Evolutionary conservation across 2,888 invertebrate genomes (phyloP), one percentile per base, ranked within the genome.

Genomic region (Drosophila kanekoi): DNA sequence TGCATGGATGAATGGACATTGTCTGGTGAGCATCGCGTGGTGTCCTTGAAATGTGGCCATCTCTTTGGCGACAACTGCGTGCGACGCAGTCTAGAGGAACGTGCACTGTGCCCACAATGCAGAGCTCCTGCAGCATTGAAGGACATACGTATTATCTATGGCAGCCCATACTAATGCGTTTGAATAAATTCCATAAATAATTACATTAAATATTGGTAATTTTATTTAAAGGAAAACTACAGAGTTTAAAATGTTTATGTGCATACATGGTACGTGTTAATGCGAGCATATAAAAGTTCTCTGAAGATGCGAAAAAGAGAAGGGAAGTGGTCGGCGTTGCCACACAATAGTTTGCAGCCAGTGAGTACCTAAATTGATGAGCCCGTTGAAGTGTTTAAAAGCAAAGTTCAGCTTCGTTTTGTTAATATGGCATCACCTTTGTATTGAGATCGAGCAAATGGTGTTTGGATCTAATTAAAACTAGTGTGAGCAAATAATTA

Each of bases 41-140:
- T 57, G 9, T 45, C 51, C 4, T 41, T 67, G 37, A 10, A 20
- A 1, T 67, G 67, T 57, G 67, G 67, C 6, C 67, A 67, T 52
- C 67, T 63, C 20, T 67, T 67, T 32, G 67, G 64, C 0, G 47
- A 51, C n/a, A 14, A 16, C 0, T 63, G 66, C 28, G 56, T 66
- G 13, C 23, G 23, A 0, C 9, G 40, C 10, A 47, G 11, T 13
- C 49, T 60, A 3, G 0, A 1, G 0, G 35, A 14, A 0, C 20
- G 32, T 3, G 0, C 10, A 2, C 1, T 13, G 4, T 67, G 67
- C 20, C 67, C 67, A 3, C 13, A 51, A 10, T 67, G 67, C 33
- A 18, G 64, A 43, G 47, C 37, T 37, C 3, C 0, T 5, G 47
- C 37, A 20, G 4, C 16, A 10, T 1, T 1, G 1, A 0, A 13